These are phyloP conservation scores for Neelides sp. DNA, from an alignment of 1,140 invertebrate genomes.

Conservation along the genomic window DNA sequence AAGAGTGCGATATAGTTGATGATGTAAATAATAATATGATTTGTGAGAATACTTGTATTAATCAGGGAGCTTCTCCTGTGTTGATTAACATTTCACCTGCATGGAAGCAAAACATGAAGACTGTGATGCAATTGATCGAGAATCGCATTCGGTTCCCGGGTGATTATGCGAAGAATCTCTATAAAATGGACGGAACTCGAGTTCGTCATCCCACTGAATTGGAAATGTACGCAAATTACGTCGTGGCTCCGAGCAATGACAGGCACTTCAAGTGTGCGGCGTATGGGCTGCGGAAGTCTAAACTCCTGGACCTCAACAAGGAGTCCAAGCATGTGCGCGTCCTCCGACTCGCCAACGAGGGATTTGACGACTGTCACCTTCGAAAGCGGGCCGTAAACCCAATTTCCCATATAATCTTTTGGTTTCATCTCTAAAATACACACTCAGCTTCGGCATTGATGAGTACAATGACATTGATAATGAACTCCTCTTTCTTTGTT, in stretches of 20 bases:
- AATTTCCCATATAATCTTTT: background rate
- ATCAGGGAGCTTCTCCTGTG: background rate
- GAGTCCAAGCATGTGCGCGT: slow-evolving; percentile 24
- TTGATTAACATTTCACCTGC: slow-evolving; percentile 25
- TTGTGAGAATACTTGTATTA: too few species aligned
- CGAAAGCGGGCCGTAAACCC: slow-evolving; percentile 15
- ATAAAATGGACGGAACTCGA: slow-evolving; percentile 26
- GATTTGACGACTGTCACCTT: slow-evolving; percentile 15
- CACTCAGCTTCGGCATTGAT: too few species aligned
- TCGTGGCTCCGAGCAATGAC: slow-evolving; percentile 24
- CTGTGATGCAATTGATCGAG: slow-evolving; percentile 22
- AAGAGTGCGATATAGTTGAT: too few species aligned
- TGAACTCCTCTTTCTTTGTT: too few species aligned
- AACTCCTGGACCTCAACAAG: slow-evolving; percentile 20
- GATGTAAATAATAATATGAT: too few species aligned
- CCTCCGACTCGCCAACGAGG: slow-evolving; percentile 16
- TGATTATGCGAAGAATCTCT: slow-evolving; percentile 26
- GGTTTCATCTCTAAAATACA: too few species aligned
- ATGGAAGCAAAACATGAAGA: slow-evolving; percentile 26
- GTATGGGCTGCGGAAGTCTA: slow-evolving; percentile 21
- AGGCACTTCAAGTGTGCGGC: slow-evolving; percentile 25
- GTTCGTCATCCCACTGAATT: slow-evolving; percentile 17
- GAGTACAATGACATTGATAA: too few species aligned
- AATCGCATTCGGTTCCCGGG: slow-evolving; percentile 22
- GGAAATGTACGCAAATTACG: slow-evolving; percentile 30